Evolutionary conservation across 2,113 vertebrate genomes (phyloP).

Genomic region (Aspidoscelis tigris): DNA sequence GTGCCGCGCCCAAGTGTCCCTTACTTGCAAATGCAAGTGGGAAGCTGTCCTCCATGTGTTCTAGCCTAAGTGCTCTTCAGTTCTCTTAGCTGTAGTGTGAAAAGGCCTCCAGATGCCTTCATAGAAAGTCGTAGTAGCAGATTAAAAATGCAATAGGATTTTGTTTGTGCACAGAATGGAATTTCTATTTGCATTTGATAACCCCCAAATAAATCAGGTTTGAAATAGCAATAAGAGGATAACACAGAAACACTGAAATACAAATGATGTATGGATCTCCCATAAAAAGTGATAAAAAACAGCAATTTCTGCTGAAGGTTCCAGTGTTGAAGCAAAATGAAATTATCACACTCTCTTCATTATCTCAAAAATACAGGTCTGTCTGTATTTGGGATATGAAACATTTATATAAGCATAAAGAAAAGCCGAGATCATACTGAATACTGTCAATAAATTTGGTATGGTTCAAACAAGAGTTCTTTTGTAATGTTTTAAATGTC

Average conservation of each 20-base stretch:
- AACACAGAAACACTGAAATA: conserved; percentile 4
- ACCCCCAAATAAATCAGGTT: not conserved
- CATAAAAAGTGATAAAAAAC: not conserved
- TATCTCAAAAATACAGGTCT: not conserved
- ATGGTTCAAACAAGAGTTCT: too few species aligned
- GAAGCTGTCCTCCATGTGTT: too few species aligned
- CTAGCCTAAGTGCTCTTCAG: too few species aligned
- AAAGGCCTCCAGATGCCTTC: not conserved
- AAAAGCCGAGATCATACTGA: too few species aligned
- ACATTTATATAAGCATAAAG: not conserved
- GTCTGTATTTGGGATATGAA: not conserved
- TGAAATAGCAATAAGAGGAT: not conserved
- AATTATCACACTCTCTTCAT: not conserved
- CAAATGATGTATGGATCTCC: not conserved
- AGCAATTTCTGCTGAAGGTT: not conserved
- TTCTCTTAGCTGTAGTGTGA: too few species aligned
- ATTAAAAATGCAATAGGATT: too few species aligned
- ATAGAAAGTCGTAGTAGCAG: too few species aligned
- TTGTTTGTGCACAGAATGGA: too few species aligned
- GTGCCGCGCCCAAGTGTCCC: too few species aligned
- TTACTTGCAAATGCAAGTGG: too few species aligned
- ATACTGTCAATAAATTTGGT: too few species aligned
- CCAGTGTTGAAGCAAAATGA: not conserved
- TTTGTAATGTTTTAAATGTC: too few species aligned
- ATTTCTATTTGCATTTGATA: not conserved